Evolutionary conservation across 2,797 vertebrate species (phyloP).

Genomic region (Peromyscus attwateri): DNA sequence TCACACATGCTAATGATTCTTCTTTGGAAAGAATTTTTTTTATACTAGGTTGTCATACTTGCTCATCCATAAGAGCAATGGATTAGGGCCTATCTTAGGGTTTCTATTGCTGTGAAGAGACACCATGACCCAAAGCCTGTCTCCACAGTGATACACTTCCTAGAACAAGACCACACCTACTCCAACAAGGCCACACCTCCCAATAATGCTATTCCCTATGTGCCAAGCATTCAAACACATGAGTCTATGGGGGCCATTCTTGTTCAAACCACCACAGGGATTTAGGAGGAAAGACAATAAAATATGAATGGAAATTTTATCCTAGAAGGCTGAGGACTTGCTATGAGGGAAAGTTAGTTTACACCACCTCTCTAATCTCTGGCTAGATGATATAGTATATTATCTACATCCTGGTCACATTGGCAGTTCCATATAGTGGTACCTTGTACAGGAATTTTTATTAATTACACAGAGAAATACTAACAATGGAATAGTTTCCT

Average conservation of each 20-base stretch:
- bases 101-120: too few relatives aligned
- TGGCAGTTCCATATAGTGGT: neutral
- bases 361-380: neutral
- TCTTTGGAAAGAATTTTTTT: conserved; percentile 43
- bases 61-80: conserved; percentile 5
- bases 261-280: too few relatives aligned
- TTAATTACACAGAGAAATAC: neutral
- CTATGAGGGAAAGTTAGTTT: conserved; percentile 11
- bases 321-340: neutral
- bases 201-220: too few relatives aligned
- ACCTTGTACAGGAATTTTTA: conserved; percentile 1
- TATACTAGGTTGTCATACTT: conserved; percentile 1
- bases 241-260: too few relatives aligned
- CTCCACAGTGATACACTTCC: too few relatives aligned
- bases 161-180: too few relatives aligned
- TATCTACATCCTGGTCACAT: neutral
- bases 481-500: neutral
- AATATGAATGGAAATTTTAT: conserved; percentile 9
- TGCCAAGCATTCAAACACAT: too few relatives aligned
- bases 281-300: neutral
- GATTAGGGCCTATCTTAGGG: neutral
- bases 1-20: conserved; percentile 20
- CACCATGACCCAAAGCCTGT: too few relatives aligned
- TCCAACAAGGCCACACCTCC: too few relatives aligned
- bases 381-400: conserved; percentile 24